Evolutionary conservation across 64 coral and sea anemone species (phyloP).

Genomic region (Montipora foliosa): DNA sequence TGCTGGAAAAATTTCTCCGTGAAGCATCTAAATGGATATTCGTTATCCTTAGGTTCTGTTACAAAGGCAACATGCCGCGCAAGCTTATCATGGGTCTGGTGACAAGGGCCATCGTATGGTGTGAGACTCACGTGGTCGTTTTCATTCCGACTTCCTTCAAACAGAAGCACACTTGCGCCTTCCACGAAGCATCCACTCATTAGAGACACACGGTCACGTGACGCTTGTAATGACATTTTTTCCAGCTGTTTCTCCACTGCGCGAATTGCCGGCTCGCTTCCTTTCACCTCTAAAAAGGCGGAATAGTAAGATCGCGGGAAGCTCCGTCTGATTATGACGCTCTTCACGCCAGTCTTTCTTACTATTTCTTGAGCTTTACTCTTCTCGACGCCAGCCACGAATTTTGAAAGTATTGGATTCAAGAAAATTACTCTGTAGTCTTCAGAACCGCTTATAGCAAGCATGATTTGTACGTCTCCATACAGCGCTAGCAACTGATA

Average conservation of each 20-base stretch:
- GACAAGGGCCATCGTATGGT: slow-evolving; percentile 45
- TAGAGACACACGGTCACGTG: slow-evolving; percentile 66
- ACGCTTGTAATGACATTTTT: slow-evolving; percentile 64
- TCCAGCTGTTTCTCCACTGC: slow-evolving; percentile 79
- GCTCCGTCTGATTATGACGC: slow-evolving; percentile 70
- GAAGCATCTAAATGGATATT: not conserved
- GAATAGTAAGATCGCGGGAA: slow-evolving; percentile 37
- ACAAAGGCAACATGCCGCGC: slow-evolving; percentile 36
- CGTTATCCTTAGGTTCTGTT: not conserved
- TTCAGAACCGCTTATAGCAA: slow-evolving; percentile 74
- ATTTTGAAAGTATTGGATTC: slow-evolving; percentile 59
- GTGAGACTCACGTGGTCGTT: slow-evolving; percentile 48
- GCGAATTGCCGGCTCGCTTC: slow-evolving; percentile 79
- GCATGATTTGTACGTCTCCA: slow-evolving; percentile 72
- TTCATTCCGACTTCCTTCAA: slow-evolving; percentile 67
- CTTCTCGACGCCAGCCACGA: slow-evolving; percentile 73
- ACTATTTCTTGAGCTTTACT: slow-evolving; percentile 67
- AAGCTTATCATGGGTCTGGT: slow-evolving; percentile 42
- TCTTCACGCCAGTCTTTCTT: slow-evolving; percentile 83
- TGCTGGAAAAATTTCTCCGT: slow-evolving; percentile 75
- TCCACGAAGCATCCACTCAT: slow-evolving; percentile 91
- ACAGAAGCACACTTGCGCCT: slow-evolving; percentile 83
- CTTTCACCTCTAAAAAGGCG: slow-evolving; percentile 77
- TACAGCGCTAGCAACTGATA: slow-evolving; percentile 86
- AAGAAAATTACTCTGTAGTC: slow-evolving; percentile 69